Evolutionary conservation across 2,888 invertebrate species (phyloP), one percentile per base, ranked within the genome.

Genomic region (Sycophila texana): DNA sequence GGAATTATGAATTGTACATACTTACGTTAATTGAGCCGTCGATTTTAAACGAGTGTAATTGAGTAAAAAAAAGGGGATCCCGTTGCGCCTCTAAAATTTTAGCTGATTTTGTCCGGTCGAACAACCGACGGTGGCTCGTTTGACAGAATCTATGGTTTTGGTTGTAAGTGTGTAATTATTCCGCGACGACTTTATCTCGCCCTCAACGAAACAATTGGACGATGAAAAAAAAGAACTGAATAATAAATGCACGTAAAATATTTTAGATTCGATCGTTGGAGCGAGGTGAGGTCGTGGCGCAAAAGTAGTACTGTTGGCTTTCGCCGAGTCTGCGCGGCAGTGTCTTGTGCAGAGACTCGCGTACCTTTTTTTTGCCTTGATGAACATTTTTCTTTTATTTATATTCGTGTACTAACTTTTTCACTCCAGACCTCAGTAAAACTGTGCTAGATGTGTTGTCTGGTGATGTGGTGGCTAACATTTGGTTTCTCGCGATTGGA

Each of bases 381-480:
- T 63, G 30, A 76, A 60, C 39, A 74, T 63, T 47, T 81, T 74
- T 39, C 47, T 79, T 77, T 81, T 81, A 39, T 39, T 10, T 39
- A 10, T 39, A 39, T 39, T 75, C 78, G 81, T 83, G 82, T 83
- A 85, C 86, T 85, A 85, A 84, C 84, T 84, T 81, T 39, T 79
- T 75, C 80, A 80, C 82, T 82, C 78, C 80, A 82, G 79, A 82
- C 81, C 81, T 81, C 63, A 79, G 81, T 84, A 82, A 67, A 65
- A 81, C 81, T 84, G 85, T 86, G 86, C 87, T 87, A 84, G 85
- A 86, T 88, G 87, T 87, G 85, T 88, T 86, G 87, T 88, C 86
- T 87, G 88, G 87, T 88, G 82, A 87, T 87, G 85, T 89, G 88
- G 87, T 86, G 86, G 88, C 88, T 89, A 89, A 89, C 89, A 87